Evolutionary conservation across 2,113 vertebrate species (phyloP).

Genomic region (Sclerurus mexicanus): DNA sequence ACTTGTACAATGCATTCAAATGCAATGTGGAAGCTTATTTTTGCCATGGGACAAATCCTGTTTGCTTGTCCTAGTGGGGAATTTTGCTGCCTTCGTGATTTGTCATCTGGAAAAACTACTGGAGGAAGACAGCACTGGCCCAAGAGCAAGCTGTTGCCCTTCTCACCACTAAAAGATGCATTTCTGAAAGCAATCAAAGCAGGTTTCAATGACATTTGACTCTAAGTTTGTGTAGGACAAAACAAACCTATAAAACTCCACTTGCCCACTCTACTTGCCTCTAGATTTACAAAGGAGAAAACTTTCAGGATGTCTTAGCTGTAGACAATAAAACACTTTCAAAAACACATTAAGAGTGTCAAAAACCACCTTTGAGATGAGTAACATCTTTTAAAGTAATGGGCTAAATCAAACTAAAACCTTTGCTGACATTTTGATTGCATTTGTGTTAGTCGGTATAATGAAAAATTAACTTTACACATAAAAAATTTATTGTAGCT

Average conservation of each 20-base stretch:
- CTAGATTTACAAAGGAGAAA: slow-evolving; percentile 33
- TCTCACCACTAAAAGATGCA: neutral
- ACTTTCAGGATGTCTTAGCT: slow-evolving; percentile 30
- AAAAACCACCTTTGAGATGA: slow-evolving; percentile 53
- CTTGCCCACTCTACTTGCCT: neutral
- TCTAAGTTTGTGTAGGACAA: neutral
- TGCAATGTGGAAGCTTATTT: neutral
- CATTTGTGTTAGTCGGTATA: slow-evolving; percentile 31
- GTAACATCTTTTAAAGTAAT: slow-evolving; percentile 50
- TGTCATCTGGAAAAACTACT: neutral
- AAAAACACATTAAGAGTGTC: slow-evolving; percentile 52
- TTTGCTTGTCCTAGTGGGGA: neutral
- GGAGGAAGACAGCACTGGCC: neutral
- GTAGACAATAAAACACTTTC: slow-evolving; percentile 32
- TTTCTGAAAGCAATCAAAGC: neutral
- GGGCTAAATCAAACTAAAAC: slow-evolving; percentile 60
- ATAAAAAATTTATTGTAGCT: slow-evolving; percentile 64
- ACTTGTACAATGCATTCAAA: neutral
- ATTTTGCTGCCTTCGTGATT: neutral
- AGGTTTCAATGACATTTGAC: neutral
- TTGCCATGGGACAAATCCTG: neutral
- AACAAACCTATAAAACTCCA: slow-evolving; percentile 13
- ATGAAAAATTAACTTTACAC: slow-evolving; percentile 70
- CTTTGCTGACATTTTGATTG: slow-evolving; percentile 65
- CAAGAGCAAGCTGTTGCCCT: neutral